Conservation (phyloP, 1,140 invertebrate genomes). For the Heterodera carotae region DNA sequence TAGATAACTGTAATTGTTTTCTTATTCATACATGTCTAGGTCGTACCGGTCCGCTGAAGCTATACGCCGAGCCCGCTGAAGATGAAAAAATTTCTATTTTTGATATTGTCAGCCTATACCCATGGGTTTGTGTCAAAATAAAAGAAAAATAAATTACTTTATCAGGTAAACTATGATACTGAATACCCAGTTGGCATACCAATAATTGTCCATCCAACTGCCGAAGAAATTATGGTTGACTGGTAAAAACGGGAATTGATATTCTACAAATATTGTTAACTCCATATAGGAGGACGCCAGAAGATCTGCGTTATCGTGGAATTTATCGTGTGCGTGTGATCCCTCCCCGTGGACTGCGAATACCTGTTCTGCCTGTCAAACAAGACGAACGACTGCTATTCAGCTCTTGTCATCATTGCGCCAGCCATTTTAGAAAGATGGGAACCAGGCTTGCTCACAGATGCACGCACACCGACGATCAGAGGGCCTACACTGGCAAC, state of each 20-base stretch:
- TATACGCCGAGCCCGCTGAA: neutral
- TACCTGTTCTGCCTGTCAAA: neutral
- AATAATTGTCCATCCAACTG: neutral
- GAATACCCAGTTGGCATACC: neutral
- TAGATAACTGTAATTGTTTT: too few species aligned
- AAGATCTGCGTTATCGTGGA: neutral
- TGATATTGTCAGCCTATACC: neutral
- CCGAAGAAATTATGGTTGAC: neutral
- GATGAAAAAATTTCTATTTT: neutral
- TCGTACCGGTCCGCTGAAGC: constrained; percentile 8
- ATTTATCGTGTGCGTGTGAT: constrained; percentile 3
- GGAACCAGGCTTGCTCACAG: neutral
- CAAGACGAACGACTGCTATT: neutral
- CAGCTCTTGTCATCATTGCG: neutral
- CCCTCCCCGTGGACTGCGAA: neutral
- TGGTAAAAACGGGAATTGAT: neutral
- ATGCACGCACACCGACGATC: neutral
- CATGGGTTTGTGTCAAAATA: neutral
- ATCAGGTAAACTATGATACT: neutral
- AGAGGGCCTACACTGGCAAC: neutral
- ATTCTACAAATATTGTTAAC: too few species aligned
- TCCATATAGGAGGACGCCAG: neutral
- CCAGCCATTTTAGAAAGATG: neutral
- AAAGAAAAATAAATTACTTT: too few species aligned
- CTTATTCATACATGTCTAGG: too few species aligned